Evolutionary conservation across 2,113 vertebrate genomes (phyloP).

Genomic region (Lepus americanus): DNA sequence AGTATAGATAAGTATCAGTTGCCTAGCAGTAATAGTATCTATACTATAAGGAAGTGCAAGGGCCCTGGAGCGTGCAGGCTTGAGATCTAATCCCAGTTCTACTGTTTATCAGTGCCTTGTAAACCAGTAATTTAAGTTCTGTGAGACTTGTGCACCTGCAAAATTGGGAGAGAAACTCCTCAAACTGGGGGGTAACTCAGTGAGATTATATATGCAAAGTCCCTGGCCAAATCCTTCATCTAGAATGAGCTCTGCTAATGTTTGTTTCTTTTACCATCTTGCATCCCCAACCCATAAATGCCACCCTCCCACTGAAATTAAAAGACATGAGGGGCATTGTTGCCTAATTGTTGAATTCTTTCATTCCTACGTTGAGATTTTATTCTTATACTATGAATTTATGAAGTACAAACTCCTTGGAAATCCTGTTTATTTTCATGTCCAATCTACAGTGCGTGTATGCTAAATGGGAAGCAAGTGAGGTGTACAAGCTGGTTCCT

Average conservation of each 20-base stretch:
- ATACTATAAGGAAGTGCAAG: not conserved
- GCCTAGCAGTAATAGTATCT: too few relatives aligned
- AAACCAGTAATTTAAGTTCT: slow-evolving; percentile 24
- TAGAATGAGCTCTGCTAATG: not conserved
- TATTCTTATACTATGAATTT: not conserved
- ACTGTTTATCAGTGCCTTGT: not conserved
- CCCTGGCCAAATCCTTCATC: not conserved
- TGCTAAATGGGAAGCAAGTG: not conserved
- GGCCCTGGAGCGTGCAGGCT: not conserved
- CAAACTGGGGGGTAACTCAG: not conserved
- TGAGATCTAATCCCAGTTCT: not conserved
- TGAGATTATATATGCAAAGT: not conserved
- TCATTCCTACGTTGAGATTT: not conserved
- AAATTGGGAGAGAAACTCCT: not conserved
- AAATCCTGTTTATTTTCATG: not conserved
- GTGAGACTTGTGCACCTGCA: not conserved
- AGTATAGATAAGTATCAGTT: not conserved
- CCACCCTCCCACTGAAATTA: not conserved
- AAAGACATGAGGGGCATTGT: not conserved
- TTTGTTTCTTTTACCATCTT: slow-evolving; percentile 28
- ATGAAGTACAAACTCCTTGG: not conserved
- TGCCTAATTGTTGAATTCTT: slow-evolving; percentile 18
- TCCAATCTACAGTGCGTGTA: not conserved
- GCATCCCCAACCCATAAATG: not conserved
- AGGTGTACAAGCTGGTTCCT: not conserved